Evolutionary conservation across 2,113 vertebrate genomes (phyloP).

Genomic region (Corythoichthys intestinalis): DNA sequence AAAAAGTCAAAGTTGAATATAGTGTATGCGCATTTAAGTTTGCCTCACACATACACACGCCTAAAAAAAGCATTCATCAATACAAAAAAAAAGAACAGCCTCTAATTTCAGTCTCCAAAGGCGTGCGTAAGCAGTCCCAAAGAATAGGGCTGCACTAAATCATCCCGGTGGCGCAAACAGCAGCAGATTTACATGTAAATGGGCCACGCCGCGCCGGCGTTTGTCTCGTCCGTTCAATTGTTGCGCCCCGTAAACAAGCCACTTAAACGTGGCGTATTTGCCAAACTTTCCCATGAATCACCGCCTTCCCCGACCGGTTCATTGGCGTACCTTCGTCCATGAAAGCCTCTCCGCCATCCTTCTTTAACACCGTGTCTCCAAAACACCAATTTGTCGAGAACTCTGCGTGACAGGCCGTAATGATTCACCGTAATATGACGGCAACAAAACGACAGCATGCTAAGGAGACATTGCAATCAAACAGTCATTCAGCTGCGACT

Average conservation of each 20-base stretch:
- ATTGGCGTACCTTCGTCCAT: neutral
- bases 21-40: constrained; percentile 1
- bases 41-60: constrained; percentile 16
- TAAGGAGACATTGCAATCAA: neutral
- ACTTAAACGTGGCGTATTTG: constrained; percentile 11
- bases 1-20: neutral
- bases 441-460: neutral
- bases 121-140: constrained; percentile 59
- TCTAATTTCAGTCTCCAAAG: constrained; percentile 59
- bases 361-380: neutral
- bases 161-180: constrained; percentile 45
- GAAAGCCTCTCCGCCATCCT: neutral
- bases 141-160: constrained; percentile 59
- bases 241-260: constrained; percentile 40
- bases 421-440: neutral
- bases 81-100: constrained; percentile 31
- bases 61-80: constrained; percentile 35
- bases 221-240: constrained; percentile 33
- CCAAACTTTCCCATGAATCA: constrained; percentile 2
- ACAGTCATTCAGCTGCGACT: neutral
- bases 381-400: neutral
- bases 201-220: constrained; percentile 44
- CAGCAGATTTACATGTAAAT: constrained; percentile 62
- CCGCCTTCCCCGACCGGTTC: neutral
- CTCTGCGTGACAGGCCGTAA: neutral